phyloP scores from a whole-genome alignment of 2,797 vertebrate species.

The Sebastes oblongus region DNA sequence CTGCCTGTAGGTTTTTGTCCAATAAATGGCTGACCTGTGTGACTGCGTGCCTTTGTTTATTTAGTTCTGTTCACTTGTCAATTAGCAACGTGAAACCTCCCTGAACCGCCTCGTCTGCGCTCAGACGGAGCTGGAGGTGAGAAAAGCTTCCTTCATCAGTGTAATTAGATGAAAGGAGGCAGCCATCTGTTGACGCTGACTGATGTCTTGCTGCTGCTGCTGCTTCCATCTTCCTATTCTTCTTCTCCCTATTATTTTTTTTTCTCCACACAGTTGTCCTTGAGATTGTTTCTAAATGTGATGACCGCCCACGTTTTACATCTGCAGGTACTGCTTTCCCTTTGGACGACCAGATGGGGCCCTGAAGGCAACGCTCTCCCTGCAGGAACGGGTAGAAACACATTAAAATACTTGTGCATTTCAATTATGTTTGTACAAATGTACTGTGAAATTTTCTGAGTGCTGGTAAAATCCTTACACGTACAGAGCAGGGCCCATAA shows the following conservation, averaged over 20 bases:
- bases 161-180: constrained; percentile 65
- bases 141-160: constrained; percentile 60
- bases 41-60: constrained; percentile 62
- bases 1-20: constrained; percentile 44
- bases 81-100: constrained; percentile 64
- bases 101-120: constrained; percentile 42
- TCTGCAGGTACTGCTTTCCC: constrained; percentile 94
- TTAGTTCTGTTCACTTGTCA: constrained; percentile 71
- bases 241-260: background rate
- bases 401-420: background rate
- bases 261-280: constrained; percentile 43
- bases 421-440: background rate
- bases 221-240: constrained; percentile 33
- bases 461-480: background rate
- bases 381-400: constrained; percentile 91
- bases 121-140: constrained; percentile 60
- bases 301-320: constrained; percentile 40
- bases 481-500: background rate
- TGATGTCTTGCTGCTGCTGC: constrained; percentile 34
- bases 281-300: constrained; percentile 61
- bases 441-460: background rate
- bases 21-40: constrained; percentile 41
- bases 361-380: constrained; percentile 94
- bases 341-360: constrained; percentile 98
- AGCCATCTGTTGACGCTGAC: constrained; percentile 70